Conservation (phyloP, 2,113 vertebrate species). For the Chaetodon trifascialis region DNA sequence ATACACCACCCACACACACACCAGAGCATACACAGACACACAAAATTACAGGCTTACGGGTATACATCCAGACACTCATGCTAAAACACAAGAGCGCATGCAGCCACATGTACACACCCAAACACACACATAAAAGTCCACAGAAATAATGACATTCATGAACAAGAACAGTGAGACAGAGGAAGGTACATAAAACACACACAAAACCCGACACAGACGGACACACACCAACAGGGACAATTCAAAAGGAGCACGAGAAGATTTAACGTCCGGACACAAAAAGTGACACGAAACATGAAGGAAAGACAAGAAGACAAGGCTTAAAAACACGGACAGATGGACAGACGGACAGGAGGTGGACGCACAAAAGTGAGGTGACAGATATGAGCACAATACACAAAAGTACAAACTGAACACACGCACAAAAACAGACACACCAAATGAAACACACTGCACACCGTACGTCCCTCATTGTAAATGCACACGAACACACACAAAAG, state of each 20-base stretch:
- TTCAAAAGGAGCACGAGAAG: neutral
- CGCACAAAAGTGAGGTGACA: too few species aligned
- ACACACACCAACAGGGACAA: neutral
- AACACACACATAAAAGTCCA: constrained; percentile 25
- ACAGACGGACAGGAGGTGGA: too few species aligned
- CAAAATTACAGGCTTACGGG: constrained; percentile 49
- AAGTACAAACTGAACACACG: too few species aligned
- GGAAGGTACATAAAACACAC: neutral
- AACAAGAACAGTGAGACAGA: constrained; percentile 3
- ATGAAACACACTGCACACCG: too few species aligned
- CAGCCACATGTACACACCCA: constrained; percentile 34
- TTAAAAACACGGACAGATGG: too few species aligned
- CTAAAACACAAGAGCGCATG: neutral
- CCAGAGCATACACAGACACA: neutral
- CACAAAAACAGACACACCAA: too few species aligned
- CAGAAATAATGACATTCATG: constrained; percentile 23
- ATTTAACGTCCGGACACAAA: neutral
- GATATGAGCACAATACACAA: too few species aligned
- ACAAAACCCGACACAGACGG: neutral
- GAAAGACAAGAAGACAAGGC: neutral
- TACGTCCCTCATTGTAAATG: too few species aligned
- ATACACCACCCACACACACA: constrained; percentile 30
- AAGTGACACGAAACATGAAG: neutral
- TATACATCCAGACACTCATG: constrained; percentile 9
- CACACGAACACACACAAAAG: too few species aligned